These are phyloP conservation scores for Sitta europaea DNA, from an alignment of 2,113 vertebrate species.

Conservation along the genomic window DNA sequence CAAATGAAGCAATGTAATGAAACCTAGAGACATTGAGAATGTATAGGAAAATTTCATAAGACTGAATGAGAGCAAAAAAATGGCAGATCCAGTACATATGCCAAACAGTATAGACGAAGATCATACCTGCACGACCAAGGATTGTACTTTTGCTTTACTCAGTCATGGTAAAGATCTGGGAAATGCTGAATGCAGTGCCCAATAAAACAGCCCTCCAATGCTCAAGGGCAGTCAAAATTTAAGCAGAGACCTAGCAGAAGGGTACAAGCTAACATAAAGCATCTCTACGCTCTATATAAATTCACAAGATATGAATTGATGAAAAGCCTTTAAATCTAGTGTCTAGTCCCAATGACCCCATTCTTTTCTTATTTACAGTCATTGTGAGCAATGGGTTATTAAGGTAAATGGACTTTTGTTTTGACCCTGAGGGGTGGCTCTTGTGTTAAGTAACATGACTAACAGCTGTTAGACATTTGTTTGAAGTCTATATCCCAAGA, in stretches of 20 bases:
- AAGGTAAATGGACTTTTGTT: constrained; percentile 41
- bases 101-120: not conserved
- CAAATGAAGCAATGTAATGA: not conserved
- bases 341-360: not conserved
- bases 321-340: not conserved
- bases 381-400: constrained; percentile 11
- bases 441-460: not conserved
- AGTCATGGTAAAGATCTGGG: not conserved
- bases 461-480: not conserved
- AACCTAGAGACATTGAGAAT: not conserved
- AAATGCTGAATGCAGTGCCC: not conserved
- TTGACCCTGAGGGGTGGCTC: not conserved
- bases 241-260: not conserved
- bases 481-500: not conserved
- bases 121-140: not conserved
- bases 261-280: not conserved
- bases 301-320: not conserved
- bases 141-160: not conserved
- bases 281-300: not conserved
- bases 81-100: not conserved
- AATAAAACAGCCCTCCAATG: not conserved
- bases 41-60: not conserved
- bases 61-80: not conserved
- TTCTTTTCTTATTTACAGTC: constrained; percentile 13
- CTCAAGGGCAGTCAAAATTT: constrained; percentile 2